Evolutionary conservation across 2,113 vertebrate genomes (phyloP), one percentile per base, ranked within the genome.

Genomic region (Falcunculus frontatus): DNA sequence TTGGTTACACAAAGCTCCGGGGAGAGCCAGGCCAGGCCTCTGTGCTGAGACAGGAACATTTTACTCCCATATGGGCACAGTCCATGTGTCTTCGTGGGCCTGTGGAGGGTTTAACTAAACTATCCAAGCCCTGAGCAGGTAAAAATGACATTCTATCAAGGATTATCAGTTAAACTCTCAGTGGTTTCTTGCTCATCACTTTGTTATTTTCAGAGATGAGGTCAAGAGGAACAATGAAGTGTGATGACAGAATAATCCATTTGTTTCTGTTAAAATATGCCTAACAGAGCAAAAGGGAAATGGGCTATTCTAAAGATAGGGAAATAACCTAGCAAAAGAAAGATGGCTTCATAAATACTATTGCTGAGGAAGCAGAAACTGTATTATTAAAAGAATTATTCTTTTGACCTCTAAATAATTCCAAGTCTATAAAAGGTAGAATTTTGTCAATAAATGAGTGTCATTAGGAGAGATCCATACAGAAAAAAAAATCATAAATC

Each of bases 401-500:
- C 87, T 94, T 97, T 95, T 96, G 96, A 97, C 97, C 94, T 96
- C 96, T 96, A 95, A 96, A 97, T 95, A 97, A 97, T 96, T 95
- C 85, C 77, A 68, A 90, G 91, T 95, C 93, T 92, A 90, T 96
- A 95, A 96, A 93, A 97, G 84, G 83, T n/a, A 89, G 62, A 76
- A 44, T 95, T 96, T 92, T 95, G 95, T 97, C 97, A 97, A 96
- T 97, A 96, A 93, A 83, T 92, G 93, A 93, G 73, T 81, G 72
- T 91, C 93, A 95, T 96, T 97, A 97, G 95, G 95, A 90, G 33
- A 82, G 64, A 97, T 96, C 90, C 79, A 87, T 95, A 95, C 42
- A 76, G 69, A 56, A 93, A 88, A 87, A 91, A 87, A 74, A 32
- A 87, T 55, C 41, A 60, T 96, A 88, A 95, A 95, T 96, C 91